Evolutionary conservation across 1,140 invertebrate genomes (phyloP), one percentile per base, ranked within the genome.

Genomic region (Mycetomoellerius zeteki): DNA sequence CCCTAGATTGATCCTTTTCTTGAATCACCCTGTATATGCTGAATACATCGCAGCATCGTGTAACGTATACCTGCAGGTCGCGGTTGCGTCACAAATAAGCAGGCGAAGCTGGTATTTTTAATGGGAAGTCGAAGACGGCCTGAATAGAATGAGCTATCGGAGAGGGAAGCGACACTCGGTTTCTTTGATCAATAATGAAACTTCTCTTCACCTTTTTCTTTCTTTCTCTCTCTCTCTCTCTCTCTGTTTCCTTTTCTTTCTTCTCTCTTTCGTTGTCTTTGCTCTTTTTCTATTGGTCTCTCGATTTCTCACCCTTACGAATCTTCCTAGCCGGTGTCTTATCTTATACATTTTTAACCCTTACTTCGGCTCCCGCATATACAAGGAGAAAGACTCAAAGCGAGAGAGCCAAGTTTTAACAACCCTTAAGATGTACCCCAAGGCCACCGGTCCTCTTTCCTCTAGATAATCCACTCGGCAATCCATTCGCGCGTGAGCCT

Each of bases 111-210:
- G 43, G 87, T 89, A 92, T 91, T 90, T 92, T 92, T 92, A 91
- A 92, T 92, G 91, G 87, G 47, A 89, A 91, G 78, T 85, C 87
- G 89, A 90, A 91, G 89, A 87, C 85, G 43, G 76, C 77, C 73
- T 92, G 91, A 92, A 90, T 92, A 92, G 86, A 88, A 86, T 84
- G 78, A 92, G 87, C 80, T 91, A 89, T 89, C 62, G 73, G 86
- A 86, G 67, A 91, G 90, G 67, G 86, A 88, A 88, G 64, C 87
- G 88, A 92, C 90, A 92, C 87, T 92, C 84, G 64, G 85, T 88
- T 92, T 92, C 88, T 93, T 93, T 93, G 88, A 93, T 93, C 92
- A 93, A 93, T 93, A 93, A 92, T 91, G 88, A 92, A 93, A 91
- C 62, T 89, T 88, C 86, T 86, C 86, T 90, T 89, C 77, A 27